Evolutionary conservation across 2,888 invertebrate species (phyloP).

Genomic region (Noctuana brunneofusca): DNA sequence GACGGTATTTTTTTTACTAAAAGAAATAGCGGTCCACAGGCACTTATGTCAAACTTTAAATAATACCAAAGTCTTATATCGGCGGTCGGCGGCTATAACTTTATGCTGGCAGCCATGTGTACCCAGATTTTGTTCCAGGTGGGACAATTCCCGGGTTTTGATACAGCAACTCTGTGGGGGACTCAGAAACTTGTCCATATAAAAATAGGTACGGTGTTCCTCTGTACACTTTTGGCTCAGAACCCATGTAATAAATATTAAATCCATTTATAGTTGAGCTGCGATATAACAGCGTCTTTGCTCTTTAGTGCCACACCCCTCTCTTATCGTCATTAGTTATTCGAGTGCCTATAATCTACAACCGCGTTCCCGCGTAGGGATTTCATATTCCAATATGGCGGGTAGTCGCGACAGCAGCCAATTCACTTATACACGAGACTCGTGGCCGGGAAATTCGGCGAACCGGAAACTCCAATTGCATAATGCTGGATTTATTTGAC

Average conservation of each 20-base stretch:
- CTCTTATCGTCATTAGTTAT: not conserved
- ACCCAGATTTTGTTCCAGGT: no score
- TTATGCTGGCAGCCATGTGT: no score
- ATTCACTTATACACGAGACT: conserved; percentile 67
- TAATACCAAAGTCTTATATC: no score
- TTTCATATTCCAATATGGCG: conserved; percentile 74
- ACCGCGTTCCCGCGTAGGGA: conserved; percentile 55
- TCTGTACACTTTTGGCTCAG: no score
- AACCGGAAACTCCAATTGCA: conserved; percentile 46
- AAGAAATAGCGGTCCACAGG: no score
- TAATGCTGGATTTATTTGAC: conserved; percentile 36
- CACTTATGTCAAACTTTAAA: no score
- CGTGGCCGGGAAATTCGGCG: conserved; percentile 50
- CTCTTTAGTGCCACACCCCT: not conserved
- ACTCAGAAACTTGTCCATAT: no score
- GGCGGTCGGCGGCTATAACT: no score
- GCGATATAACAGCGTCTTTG: not conserved
- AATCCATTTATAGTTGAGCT: not conserved
- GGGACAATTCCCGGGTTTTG: no score
- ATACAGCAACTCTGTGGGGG: no score
- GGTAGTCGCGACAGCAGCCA: conserved; percentile 63
- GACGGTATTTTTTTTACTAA: not conserved
- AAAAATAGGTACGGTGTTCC: no score
- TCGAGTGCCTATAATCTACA: conserved; percentile 49
- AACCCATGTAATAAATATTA: no score